Base-by-base conservation (phyloP, 2,113 vertebrate species). In the Hippocampus mohnikei region DNA sequence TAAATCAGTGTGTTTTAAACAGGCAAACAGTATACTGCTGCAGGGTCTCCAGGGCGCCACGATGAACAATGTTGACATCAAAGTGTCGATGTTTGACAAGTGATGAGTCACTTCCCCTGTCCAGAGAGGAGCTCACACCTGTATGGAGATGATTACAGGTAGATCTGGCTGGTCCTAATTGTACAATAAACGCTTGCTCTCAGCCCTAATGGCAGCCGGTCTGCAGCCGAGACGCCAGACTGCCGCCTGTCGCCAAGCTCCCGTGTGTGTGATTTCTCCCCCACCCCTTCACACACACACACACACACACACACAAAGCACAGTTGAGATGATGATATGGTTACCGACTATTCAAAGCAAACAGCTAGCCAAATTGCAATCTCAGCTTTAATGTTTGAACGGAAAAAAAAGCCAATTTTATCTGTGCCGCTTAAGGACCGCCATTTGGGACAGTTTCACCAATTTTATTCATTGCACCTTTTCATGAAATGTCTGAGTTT, bases 111-210 rank as follows among this genome's bases (percentile, higher is more conserved):
- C 89, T 95, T 95, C 94, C 91, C 89, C 77, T 94, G 91, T 92
- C 91, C 92, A 84, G 84, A 93, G 92, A 90, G 85, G 76, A 86
- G 89, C 91, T 95, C 92, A 89, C 94, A 96, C 94, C 96, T 98
- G 94, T 93, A 92, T 93, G 92, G 91, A 91, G 93, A 92, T 95
- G 95, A 96, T 97, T 95, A 94, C 94, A 96, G 95, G 94, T 98
- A 95, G 92, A 94, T 91, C 89, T 93, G 84, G 75, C 86, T 91
- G 91, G 87, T 92, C 94, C 93, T 97, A 97, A 97, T 96, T 98
- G 95, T 95, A 95, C 93, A 94, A 94, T 96, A 96, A 97, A 95
- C 93, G 92, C 92, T 65, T 82, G 88, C 94, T 95, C 92, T 94
- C 93, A 93, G 93, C 92, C 91, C 90, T 95, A 95, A 96, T 95